Percentiles rank a stretch among this genome's conserved stretches.
These are phyloP conservation scores for Perithous albicinctus DNA, from an alignment of 2,888 invertebrate species.

Conservation along the genomic window DNA sequence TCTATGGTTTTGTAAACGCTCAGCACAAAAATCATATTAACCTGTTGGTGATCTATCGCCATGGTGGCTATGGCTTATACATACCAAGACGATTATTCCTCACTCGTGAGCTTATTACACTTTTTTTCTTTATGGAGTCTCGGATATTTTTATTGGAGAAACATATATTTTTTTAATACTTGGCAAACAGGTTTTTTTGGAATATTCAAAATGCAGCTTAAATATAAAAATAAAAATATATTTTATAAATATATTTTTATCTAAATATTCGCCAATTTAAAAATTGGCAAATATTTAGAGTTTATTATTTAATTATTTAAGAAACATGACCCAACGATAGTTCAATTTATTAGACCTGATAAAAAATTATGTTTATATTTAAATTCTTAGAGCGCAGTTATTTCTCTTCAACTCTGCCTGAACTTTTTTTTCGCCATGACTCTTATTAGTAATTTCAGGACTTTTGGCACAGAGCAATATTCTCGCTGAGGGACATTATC, in stretches of 20 bases:
- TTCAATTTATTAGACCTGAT: no score
- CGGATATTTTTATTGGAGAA: background rate
- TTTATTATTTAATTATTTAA: no score
- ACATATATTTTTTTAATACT: background rate
- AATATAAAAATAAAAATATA: no score
- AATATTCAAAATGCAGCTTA: no score
- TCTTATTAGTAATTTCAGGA: slow-evolving; percentile 47
- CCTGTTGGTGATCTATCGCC: slow-evolving; percentile 67
- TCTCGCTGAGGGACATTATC: slow-evolving; percentile 69
- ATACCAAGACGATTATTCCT: background rate
- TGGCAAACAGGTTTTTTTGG: no score
- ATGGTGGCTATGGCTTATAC: background rate
- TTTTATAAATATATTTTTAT: no score
- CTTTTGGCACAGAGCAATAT: slow-evolving; percentile 51
- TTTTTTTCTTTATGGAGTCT: no score
- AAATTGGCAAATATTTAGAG: no score
- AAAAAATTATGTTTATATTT: background rate
- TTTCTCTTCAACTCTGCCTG: slow-evolving; percentile 6
- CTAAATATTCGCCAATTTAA: no score
- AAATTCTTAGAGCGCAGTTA: background rate
- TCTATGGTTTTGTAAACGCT: slow-evolving; percentile 76
- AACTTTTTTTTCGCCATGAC: slow-evolving; percentile 23
- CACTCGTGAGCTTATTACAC: background rate
- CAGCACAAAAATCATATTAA: slow-evolving; percentile 77
- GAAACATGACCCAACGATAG: no score